Evolutionary conservation across 2,113 vertebrate genomes (phyloP).

Genomic region (Xenopus borealis): DNA sequence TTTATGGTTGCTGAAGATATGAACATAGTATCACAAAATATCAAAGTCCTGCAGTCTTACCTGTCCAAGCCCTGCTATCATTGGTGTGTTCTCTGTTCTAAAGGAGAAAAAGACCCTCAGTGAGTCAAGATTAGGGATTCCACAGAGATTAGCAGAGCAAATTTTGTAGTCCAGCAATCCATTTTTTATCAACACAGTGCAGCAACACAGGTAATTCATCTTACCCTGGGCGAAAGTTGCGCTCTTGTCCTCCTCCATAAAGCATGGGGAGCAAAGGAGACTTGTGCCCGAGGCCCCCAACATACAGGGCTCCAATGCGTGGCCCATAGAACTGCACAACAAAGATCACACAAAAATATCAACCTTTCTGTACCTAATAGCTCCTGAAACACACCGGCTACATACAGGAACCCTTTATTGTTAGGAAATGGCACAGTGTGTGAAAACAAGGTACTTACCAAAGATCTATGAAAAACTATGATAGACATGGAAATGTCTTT

Average conservation of each 20-base stretch:
- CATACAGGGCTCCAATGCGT: constrained; percentile 80
- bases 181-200: neutral
- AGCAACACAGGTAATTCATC: constrained; percentile 3
- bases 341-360: constrained; percentile 4
- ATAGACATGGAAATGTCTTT: too few relatives aligned
- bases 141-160: neutral
- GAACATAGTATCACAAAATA: too few relatives aligned
- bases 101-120: constrained; percentile 45
- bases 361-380: too few relatives aligned
- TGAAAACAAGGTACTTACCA: too few relatives aligned
- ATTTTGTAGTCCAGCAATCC: too few relatives aligned
- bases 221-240: constrained; percentile 90
- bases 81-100: constrained; percentile 95
- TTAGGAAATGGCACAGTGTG: too few relatives aligned
- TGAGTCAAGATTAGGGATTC: neutral
- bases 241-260: constrained; percentile 91
- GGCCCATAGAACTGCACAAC: constrained; percentile 83
- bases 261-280: constrained; percentile 82
- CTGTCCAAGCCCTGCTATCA: constrained; percentile 95
- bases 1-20: too few relatives aligned
- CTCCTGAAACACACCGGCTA: too few relatives aligned
- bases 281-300: constrained; percentile 62
- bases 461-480: too few relatives aligned
- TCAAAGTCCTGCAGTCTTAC: constrained; percentile 58
- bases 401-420: too few relatives aligned